Conservation (phyloP, 1,140 invertebrate species). For the Neotoxoptera formosana region DNA sequence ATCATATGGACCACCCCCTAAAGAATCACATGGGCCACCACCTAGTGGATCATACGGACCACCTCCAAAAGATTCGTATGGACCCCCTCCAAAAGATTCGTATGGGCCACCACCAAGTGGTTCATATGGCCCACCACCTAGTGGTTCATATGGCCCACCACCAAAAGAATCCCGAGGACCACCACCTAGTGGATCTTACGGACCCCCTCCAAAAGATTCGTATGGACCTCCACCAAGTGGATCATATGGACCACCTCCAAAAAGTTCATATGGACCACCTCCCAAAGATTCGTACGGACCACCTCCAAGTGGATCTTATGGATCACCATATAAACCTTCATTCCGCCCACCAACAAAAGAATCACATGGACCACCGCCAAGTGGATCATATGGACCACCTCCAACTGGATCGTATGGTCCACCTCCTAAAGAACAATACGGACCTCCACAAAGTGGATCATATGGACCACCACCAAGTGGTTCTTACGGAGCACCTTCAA, state of each 20-base stretch:
- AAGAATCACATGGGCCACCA: neutral
- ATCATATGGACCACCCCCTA: constrained; percentile 65
- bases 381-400: neutral
- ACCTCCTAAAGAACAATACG: neutral
- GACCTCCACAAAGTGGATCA: neutral
- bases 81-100: constrained; percentile 46
- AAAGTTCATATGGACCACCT: constrained; percentile 14
- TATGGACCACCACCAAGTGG: neutral
- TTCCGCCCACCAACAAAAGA: constrained; percentile 4
- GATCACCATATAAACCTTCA: constrained; percentile 15
- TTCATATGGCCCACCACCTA: constrained; percentile 65
- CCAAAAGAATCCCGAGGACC: constrained; percentile 62
- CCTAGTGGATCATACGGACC: constrained; percentile 41
- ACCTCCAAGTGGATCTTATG: neutral
- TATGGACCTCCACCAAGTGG: constrained; percentile 62
- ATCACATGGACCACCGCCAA: constrained; percentile 39
- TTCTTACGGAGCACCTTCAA: neutral
- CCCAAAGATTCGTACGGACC: neutral
- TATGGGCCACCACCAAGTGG: constrained; percentile 62
- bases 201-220: neutral
- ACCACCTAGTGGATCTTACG: constrained; percentile 62
- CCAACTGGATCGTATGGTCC: constrained; percentile 49
- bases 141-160: constrained; percentile 6
- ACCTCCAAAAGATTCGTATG: neutral
- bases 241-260: constrained; percentile 65